phyloP scores from a whole-genome alignment of 2,113 vertebrate species.

The Engystomops pustulosus region DNA sequence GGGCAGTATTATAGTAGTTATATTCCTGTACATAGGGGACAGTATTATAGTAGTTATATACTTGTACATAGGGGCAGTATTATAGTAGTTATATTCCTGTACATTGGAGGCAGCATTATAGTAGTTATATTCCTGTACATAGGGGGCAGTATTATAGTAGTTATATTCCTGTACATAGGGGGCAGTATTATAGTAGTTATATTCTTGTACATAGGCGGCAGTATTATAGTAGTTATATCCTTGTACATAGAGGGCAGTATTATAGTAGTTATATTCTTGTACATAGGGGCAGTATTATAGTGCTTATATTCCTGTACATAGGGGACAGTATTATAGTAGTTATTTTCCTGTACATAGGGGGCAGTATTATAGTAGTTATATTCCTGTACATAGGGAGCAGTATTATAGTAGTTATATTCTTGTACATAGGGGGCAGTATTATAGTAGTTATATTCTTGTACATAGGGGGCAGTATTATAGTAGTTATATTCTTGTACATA shows the following conservation, averaged over 20 bases:
- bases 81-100: slow-evolving; percentile 1
- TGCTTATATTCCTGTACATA: background rate
- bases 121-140: background rate
- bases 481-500: slow-evolving; percentile 9
- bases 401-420: slow-evolving; percentile 9
- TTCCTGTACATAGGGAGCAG: slow-evolving; percentile 1
- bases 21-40: background rate
- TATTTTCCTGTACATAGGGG: background rate
- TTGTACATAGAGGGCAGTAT: background rate
- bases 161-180: slow-evolving; percentile 8
- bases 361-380: slow-evolving; percentile 16
- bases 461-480: background rate
- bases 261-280: background rate
- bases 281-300: background rate
- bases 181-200: background rate
- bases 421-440: background rate
- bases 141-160: slow-evolving; percentile 3
- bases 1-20: background rate
- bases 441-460: slow-evolving; percentile 13
- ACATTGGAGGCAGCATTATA: background rate
- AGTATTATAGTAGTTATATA: slow-evolving; percentile 2
- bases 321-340: background rate
- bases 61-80: background rate
- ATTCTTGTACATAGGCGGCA: background rate
- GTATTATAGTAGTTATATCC: background rate